Evolutionary conservation across 2,888 invertebrate species (phyloP).

Genomic region (Philopedon plagiatum): DNA sequence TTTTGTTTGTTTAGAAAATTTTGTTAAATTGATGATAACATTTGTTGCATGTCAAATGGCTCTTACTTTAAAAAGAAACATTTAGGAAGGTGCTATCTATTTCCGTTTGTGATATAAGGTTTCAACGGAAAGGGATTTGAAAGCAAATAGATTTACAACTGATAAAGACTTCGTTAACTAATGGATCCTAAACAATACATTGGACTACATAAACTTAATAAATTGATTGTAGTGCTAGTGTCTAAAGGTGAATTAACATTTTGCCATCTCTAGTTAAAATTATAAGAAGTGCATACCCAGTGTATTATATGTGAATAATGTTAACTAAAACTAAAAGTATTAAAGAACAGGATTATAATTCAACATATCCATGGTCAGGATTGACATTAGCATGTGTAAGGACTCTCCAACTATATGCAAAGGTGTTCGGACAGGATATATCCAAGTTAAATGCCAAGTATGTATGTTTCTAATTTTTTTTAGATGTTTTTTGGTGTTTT

Average conservation of each 20-base stretch:
- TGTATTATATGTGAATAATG: constrained; percentile 54
- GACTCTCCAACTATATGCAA: constrained; percentile 88
- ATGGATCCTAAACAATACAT: constrained; percentile 28
- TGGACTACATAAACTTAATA: constrained; percentile 22
- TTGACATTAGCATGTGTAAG: constrained; percentile 87
- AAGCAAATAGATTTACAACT: constrained; percentile 38
- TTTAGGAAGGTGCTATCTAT: constrained; percentile 8
- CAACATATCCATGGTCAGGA: constrained; percentile 77
- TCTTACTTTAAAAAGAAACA: not conserved
- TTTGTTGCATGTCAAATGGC: not conserved
- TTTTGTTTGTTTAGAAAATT: no score
- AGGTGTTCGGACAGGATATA: constrained; percentile 81
- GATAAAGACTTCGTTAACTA: constrained; percentile 38
- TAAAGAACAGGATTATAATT: constrained; percentile 56
- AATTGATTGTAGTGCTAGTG: constrained; percentile 30
- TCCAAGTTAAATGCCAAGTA: constrained; percentile 47
- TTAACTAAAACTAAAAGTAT: constrained; percentile 55
- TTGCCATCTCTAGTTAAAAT: not conserved
- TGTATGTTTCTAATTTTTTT: constrained; percentile 20
- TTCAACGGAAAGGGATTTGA: constrained; percentile 32
- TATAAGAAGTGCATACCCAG: constrained; percentile 18
- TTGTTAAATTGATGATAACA: no score
- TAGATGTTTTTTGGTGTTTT: constrained; percentile 6
- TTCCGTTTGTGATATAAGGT: constrained; percentile 40
- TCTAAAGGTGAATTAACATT: not conserved